phyloP scores from a whole-genome alignment of 2,888 invertebrate species.

The Hybos culiciformis region DNA sequence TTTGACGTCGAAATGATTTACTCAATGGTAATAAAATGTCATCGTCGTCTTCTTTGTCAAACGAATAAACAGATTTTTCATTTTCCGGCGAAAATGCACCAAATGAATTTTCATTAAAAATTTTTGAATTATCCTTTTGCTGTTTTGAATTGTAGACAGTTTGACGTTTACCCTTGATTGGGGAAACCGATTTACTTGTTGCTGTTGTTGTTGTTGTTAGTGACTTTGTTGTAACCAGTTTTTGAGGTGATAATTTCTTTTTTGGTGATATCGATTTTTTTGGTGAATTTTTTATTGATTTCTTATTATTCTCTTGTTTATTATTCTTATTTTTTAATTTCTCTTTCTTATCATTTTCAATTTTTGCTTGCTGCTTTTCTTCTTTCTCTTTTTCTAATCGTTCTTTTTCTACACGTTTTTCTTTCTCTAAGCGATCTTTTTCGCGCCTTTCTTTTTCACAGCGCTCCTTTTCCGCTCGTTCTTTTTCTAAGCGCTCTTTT shows the following conservation, averaged over 20 bases:
- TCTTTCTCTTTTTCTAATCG: not conserved
- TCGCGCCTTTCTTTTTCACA: too few species aligned
- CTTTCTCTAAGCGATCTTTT: too few species aligned
- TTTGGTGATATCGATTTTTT: conserved; percentile 15
- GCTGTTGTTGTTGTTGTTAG: conserved; percentile 12
- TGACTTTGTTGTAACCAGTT: conserved; percentile 17
- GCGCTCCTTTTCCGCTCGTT: too few species aligned
- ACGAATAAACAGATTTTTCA: conserved; percentile 57
- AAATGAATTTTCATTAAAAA: conserved; percentile 15
- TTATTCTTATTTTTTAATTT: not conserved
- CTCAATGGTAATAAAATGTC: conserved; percentile 12
- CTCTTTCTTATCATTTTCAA: not conserved
- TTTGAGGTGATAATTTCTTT: not conserved
- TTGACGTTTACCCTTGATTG: conserved; percentile 27
- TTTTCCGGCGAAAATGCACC: conserved; percentile 51
- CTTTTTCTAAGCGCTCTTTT: too few species aligned
- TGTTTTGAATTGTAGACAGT: conserved; percentile 45
- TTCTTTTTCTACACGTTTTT: too few species aligned
- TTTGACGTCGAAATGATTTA: conserved; percentile 40
- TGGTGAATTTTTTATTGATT: conserved; percentile 19
- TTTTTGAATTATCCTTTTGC: conserved; percentile 16
- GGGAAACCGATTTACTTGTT: conserved; percentile 13
- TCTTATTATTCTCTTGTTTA: not conserved
- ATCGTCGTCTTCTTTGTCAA: conserved; percentile 51
- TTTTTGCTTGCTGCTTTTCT: not conserved